Evolutionary conservation across 2,113 vertebrate species (phyloP).

Genomic region (Ceratotherium simum): DNA sequence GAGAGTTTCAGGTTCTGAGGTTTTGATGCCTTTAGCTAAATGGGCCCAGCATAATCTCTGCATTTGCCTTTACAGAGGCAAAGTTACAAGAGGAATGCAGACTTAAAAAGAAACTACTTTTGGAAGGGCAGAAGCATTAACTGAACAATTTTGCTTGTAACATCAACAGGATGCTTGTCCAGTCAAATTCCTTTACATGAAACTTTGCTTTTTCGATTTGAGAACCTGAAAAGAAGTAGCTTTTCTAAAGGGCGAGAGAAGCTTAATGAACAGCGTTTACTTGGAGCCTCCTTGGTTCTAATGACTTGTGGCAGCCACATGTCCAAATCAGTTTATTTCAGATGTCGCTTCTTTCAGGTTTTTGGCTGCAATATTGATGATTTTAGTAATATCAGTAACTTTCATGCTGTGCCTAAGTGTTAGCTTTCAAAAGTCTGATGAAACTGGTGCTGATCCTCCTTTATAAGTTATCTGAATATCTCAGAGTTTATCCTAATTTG

Average conservation of each 20-base stretch:
- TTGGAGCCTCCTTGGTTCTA: not conserved
- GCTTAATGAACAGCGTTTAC: not conserved
- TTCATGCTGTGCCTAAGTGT: fast-evolving
- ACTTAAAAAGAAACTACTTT: not conserved
- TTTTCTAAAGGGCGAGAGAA: not conserved
- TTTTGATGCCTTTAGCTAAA: fast-evolving
- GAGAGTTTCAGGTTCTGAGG: not conserved
- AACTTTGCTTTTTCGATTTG: not conserved
- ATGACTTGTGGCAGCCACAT: fast-evolving
- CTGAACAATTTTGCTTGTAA: too few species aligned
- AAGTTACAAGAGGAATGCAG: not conserved
- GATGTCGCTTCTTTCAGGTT: not conserved
- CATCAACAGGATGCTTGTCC: fast-evolving
- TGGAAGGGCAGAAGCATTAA: not conserved
- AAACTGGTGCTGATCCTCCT: not conserved
- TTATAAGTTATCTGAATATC: not conserved
- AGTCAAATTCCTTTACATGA: fast-evolving
- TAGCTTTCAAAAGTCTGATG: not conserved
- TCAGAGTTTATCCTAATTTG: not conserved
- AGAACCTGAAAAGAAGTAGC: too few species aligned
- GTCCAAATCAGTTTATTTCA: not conserved
- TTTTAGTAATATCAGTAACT: not conserved
- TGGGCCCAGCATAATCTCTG: not conserved
- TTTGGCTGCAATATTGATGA: not conserved
- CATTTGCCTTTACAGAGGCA: not conserved